Conservation (phyloP, 2,113 vertebrate species). For the Sorex fumeus region DNA sequence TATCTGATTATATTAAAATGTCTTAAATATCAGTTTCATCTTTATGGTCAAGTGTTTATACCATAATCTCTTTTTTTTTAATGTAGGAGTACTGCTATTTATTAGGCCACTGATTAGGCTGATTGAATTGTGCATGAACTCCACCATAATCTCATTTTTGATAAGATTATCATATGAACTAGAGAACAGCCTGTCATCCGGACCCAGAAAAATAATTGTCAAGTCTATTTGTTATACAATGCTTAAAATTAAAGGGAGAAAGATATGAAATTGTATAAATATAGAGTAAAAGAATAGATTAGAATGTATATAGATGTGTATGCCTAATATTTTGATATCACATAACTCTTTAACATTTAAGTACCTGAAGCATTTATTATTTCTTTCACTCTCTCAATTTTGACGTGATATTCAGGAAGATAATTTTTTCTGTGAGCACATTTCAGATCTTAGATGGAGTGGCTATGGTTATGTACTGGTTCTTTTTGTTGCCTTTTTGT, state of each 20-base stretch:
- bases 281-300: not conserved
- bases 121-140: no score
- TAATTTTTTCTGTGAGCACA: conserved; percentile 82
- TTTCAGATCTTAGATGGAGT: conserved; percentile 57
- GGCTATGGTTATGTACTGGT: conserved; percentile 78
- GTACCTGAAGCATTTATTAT: conserved; percentile 25
- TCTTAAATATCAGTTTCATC: not conserved
- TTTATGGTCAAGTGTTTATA: not conserved
- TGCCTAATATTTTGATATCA: not conserved
- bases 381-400: conserved; percentile 33
- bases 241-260: not conserved
- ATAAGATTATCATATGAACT: not conserved
- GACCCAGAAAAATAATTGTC: not conserved
- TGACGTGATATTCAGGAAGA: conserved; percentile 75
- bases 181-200: not conserved
- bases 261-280: not conserved
- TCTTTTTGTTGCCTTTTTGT: conserved; percentile 79
- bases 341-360: not conserved
- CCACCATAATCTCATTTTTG: not conserved
- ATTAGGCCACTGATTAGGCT: no score
- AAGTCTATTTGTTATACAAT: not conserved
- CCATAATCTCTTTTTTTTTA: not conserved
- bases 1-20: not conserved
- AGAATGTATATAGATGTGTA: not conserved
- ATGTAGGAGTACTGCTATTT: no score